Evolutionary conservation across 1,140 invertebrate genomes (phyloP).

Genomic region (Ephestia elutella): DNA sequence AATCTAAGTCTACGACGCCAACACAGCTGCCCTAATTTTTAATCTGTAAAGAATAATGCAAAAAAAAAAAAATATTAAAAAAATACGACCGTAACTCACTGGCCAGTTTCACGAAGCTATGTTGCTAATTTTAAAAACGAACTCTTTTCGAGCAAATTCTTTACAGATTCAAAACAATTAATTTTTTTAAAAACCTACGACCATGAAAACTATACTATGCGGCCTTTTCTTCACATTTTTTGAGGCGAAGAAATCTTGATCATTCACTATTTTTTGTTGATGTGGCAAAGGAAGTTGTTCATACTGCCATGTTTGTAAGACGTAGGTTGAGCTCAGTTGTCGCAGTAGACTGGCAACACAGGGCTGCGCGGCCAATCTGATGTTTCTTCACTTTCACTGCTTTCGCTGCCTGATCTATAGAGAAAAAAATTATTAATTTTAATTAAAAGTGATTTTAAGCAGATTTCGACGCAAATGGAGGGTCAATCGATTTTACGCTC

Average conservation of each 20-base stretch:
- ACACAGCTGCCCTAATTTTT: neutral
- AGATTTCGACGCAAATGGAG: too few species aligned
- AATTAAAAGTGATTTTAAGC: too few species aligned
- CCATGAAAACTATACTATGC: too few species aligned
- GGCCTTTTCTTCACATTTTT: too few species aligned
- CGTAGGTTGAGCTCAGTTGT: slow-evolving; percentile 23
- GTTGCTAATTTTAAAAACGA: too few species aligned
- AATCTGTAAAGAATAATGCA: neutral
- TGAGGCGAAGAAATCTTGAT: neutral
- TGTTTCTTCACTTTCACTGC: slow-evolving; percentile 73
- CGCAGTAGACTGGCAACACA: slow-evolving; percentile 74
- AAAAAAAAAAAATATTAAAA: neutral
- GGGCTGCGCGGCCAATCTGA: slow-evolving; percentile 77
- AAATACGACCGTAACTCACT: neutral
- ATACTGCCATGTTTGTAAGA: neutral
- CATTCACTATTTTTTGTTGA: neutral
- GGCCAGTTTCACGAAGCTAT: too few species aligned
- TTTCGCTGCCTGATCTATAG: slow-evolving; percentile 76
- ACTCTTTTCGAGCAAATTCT: too few species aligned
- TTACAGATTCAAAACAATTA: too few species aligned
- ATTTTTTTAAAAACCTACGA: too few species aligned
- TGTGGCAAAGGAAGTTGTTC: neutral
- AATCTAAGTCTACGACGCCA: neutral
- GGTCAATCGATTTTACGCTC: too few species aligned
- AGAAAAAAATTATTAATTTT: slow-evolving; percentile 13